Evolutionary conservation across 37 sponge, comb jelly and placozoan genomes (phyloP).

Genomic region (Aphrocallistes beatrix): DNA sequence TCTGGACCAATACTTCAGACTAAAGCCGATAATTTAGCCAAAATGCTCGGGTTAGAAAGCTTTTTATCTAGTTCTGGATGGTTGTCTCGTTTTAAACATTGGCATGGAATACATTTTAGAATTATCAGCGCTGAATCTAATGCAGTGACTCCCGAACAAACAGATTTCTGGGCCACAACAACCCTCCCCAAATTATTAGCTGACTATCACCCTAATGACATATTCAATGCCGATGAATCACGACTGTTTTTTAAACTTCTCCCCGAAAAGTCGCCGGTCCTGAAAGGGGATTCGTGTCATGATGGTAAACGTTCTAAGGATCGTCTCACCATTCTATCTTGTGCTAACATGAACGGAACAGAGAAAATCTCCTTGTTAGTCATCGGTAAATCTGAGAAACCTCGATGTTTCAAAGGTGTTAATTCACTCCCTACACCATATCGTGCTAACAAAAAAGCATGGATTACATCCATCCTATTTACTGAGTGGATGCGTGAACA

Average conservation of each 20-base stretch:
- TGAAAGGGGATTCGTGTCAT: background rate
- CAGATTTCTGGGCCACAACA: background rate
- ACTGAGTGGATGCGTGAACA: slow-evolving; percentile 9
- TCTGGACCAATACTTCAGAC: background rate
- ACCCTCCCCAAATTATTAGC: background rate
- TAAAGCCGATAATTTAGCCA: slow-evolving; percentile 5
- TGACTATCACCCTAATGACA: background rate
- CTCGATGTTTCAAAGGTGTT: slow-evolving; percentile 19
- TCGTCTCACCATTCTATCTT: too few relatives aligned
- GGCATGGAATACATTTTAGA: background rate
- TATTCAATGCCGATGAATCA: slow-evolving; percentile 18
- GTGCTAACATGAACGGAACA: too few relatives aligned
- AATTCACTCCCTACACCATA: background rate
- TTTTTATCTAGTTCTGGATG: background rate
- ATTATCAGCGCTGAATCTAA: background rate
- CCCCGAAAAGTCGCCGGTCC: background rate
- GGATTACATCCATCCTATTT: background rate
- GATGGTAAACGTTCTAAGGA: too few relatives aligned
- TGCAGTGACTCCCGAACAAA: background rate
- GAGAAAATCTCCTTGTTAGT: background rate
- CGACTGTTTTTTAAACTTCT: background rate
- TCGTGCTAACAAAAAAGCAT: background rate
- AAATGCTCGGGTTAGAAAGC: background rate
- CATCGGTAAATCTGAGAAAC: slow-evolving; percentile 13
- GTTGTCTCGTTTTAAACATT: background rate